These are phyloP conservation scores for Onychomys torridus DNA, from an alignment of 2,797 vertebrate genomes.

Conservation along the genomic window DNA sequence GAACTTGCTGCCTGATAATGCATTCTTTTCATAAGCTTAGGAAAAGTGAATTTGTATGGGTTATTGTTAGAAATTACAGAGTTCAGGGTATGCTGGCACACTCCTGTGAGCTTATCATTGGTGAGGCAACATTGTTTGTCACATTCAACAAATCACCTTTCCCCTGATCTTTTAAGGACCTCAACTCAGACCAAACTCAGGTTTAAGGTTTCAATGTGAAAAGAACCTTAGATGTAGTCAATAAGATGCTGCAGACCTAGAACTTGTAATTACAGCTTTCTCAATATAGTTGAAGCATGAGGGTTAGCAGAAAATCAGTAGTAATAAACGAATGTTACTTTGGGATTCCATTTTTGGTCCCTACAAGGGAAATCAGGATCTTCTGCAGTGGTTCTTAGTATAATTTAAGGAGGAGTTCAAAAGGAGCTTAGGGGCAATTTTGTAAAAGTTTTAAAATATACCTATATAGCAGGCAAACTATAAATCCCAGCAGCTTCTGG, in stretches of 20 bases:
- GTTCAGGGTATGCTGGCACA: background rate
- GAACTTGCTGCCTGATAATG: background rate
- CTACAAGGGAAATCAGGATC: background rate
- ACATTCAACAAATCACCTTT: background rate
- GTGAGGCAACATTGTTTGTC: background rate
- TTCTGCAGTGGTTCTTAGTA: background rate
- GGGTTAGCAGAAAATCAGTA: background rate
- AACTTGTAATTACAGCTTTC: background rate
- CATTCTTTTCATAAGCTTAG: background rate
- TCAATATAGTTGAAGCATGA: background rate
- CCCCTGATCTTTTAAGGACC: background rate
- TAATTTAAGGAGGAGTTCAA: background rate
- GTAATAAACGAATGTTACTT: background rate
- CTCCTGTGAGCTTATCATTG: background rate
- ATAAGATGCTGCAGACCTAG: background rate
- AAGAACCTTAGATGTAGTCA: background rate
- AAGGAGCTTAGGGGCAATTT: background rate
- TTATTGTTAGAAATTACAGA: background rate
- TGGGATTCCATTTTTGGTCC: background rate
- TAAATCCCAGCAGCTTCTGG: background rate
- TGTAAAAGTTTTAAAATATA: background rate
- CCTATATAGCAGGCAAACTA: background rate
- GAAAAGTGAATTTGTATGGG: background rate
- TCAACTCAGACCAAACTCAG: background rate
- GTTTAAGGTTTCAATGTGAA: background rate